These are phyloP conservation scores for Drosophila ezoana DNA, from an alignment of 2,888 invertebrate genomes.

Conservation along the genomic window DNA sequence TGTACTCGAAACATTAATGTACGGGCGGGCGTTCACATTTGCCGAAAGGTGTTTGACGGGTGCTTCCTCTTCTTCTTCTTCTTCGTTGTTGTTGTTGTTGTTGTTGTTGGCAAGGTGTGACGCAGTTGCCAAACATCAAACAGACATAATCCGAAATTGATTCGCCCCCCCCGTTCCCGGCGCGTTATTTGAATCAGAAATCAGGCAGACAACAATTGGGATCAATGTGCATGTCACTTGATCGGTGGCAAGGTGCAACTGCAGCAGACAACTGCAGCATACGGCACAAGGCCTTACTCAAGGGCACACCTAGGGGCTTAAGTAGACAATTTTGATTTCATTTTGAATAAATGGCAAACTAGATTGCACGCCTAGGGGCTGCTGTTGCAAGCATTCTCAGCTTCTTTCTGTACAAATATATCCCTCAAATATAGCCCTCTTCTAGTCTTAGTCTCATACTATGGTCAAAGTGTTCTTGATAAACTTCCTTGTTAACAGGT, in stretches of 20 bases:
- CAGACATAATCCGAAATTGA: constrained; percentile 61
- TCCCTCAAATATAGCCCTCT: too few relatives aligned
- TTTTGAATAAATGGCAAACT: too few relatives aligned
- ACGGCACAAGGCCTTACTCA: too few relatives aligned
- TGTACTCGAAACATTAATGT: constrained; percentile 54
- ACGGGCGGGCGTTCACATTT: constrained; percentile 51
- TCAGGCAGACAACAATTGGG: constrained; percentile 27
- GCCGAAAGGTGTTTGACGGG: constrained; percentile 65
- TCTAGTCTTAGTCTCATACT: too few relatives aligned
- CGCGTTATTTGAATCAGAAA: constrained; percentile 19
- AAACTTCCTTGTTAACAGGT: too few relatives aligned
- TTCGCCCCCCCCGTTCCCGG: constrained; percentile 27
- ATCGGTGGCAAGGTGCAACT: constrained; percentile 46
- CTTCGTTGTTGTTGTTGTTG: constrained; percentile 8
- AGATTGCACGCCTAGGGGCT: too few relatives aligned
- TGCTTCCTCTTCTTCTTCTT: constrained; percentile 9
- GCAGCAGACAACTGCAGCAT: not conserved
- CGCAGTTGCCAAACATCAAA: constrained; percentile 63
- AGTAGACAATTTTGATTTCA: too few relatives aligned
- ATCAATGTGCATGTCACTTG: constrained; percentile 37
- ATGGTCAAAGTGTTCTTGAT: too few relatives aligned
- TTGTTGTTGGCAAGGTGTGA: constrained; percentile 67
- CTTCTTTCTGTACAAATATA: too few relatives aligned
- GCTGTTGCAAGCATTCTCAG: too few relatives aligned
- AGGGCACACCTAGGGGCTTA: too few relatives aligned